These are phyloP conservation scores for Dusona sp. DNA, from an alignment of 2,888 invertebrate genomes.

Conservation along the genomic window DNA sequence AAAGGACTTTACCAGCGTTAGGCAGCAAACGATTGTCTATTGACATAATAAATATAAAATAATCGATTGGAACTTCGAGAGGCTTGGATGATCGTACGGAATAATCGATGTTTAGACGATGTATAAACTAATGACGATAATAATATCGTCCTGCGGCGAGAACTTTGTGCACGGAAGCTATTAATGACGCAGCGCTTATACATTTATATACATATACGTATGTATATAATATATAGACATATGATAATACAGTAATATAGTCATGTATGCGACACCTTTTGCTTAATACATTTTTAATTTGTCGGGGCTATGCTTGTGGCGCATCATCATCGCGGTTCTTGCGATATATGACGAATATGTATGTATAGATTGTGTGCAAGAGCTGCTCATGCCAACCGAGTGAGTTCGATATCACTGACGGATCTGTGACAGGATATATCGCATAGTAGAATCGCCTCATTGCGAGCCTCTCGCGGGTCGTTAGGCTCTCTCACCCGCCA, in stretches of 20 bases:
- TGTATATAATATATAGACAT: neutral
- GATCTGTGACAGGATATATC: slow-evolving; percentile 82
- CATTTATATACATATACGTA: neutral
- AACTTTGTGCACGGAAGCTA: slow-evolving; percentile 64
- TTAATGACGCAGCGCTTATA: slow-evolving; percentile 61
- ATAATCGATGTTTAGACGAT: slow-evolving; percentile 4
- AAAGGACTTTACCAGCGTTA: no score
- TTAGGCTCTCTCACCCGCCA: slow-evolving; percentile 76
- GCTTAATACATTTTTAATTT: slow-evolving; percentile 83
- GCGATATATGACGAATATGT: slow-evolving; percentile 47
- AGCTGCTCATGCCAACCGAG: slow-evolving; percentile 59
- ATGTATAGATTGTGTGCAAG: slow-evolving; percentile 52
- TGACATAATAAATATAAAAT: neutral
- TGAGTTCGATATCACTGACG: slow-evolving; percentile 80
- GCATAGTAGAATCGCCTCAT: slow-evolving; percentile 79
- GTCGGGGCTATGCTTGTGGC: slow-evolving; percentile 53
- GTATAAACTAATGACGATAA: slow-evolving; percentile 35
- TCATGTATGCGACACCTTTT: slow-evolving; percentile 73
- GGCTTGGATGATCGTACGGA: neutral
- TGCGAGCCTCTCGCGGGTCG: slow-evolving; percentile 75
- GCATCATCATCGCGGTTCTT: slow-evolving; percentile 59
- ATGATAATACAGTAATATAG: slow-evolving; percentile 31
- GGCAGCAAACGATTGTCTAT: neutral
- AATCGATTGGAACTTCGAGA: neutral
- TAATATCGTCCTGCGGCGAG: slow-evolving; percentile 49